Conservation (phyloP, 2,888 invertebrate species). For the Melieria crassipennis region DNA sequence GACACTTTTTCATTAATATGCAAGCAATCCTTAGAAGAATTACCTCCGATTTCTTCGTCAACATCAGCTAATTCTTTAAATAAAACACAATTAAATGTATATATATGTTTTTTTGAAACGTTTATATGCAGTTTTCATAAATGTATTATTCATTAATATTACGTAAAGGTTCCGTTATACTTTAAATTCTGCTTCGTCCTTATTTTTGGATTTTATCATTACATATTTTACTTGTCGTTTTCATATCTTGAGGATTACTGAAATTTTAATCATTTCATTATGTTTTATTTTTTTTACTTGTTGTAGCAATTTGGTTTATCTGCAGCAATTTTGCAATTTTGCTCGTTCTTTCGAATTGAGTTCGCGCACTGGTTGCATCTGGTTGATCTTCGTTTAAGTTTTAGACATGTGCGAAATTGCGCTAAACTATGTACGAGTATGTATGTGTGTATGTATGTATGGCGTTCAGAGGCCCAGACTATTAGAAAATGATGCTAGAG, state of each 20-base stretch:
- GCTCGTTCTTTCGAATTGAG: conserved; percentile 12
- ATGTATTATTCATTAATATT: conserved; percentile 38
- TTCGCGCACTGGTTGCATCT: conserved; percentile 25
- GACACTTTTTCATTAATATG: too few relatives aligned
- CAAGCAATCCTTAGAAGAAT: too few relatives aligned
- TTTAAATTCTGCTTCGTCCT: conserved; percentile 16
- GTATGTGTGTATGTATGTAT: conserved; percentile 25
- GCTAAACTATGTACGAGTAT: conserved; percentile 17
- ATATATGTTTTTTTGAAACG: conserved; percentile 39
- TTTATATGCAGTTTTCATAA: conserved; percentile 44
- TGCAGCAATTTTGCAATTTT: conserved; percentile 25
- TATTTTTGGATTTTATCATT: neutral
- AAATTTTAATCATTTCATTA: conserved; percentile 26
- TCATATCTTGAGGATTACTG: neutral
- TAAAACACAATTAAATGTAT: conserved; percentile 42
- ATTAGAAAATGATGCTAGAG: neutral
- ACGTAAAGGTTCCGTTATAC: conserved; percentile 30
- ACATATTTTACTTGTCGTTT: conserved; percentile 13
- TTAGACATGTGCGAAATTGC: conserved; percentile 21
- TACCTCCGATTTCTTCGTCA: too few relatives aligned
- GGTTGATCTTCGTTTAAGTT: conserved; percentile 20
- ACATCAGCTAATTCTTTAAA: conserved; percentile 5
- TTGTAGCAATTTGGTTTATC: conserved; percentile 14
- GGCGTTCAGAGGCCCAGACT: neutral
- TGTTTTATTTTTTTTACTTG: conserved; percentile 21